phyloP scores from a whole-genome alignment of 2,113 vertebrate species.

The Eubucco bourcierii region DNA sequence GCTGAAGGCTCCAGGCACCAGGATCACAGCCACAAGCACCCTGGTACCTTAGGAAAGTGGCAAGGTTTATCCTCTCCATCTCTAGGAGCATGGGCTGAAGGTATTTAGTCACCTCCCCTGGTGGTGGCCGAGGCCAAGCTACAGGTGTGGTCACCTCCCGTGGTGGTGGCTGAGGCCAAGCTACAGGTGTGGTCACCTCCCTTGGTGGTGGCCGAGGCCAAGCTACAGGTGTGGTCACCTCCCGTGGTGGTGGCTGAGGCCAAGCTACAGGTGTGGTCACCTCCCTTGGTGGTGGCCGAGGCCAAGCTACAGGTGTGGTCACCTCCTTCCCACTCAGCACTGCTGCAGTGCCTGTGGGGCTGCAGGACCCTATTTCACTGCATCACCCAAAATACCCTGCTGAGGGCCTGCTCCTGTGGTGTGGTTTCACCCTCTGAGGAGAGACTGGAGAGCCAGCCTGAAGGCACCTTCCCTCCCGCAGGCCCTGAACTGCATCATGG shows the following conservation, averaged over 20 bases:
- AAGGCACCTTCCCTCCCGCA: neutral
- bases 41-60: rapidly evolving
- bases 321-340: neutral
- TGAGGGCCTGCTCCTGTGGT: neutral
- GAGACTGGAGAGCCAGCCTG: too few species aligned
- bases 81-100: neutral
- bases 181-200: neutral
- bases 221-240: neutral
- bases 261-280: neutral
- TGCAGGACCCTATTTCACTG: rapidly evolving
- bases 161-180: rapidly evolving
- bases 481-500: slow-evolving; percentile 98
- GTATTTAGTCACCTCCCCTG: neutral
- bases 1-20: neutral
- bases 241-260: neutral
- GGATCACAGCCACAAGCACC: neutral
- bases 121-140: neutral
- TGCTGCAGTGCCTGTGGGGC: rapidly evolving
- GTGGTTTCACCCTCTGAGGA: too few species aligned
- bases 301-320: neutral
- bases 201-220: neutral
- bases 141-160: neutral
- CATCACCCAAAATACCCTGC: rapidly evolving
- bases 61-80: neutral
- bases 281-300: neutral